A percentile compares a stretch with the other conserved stretches of the same genome.
Evolutionary conservation across 2,888 invertebrate genomes (phyloP).

Genomic region (Automeris io): DNA sequence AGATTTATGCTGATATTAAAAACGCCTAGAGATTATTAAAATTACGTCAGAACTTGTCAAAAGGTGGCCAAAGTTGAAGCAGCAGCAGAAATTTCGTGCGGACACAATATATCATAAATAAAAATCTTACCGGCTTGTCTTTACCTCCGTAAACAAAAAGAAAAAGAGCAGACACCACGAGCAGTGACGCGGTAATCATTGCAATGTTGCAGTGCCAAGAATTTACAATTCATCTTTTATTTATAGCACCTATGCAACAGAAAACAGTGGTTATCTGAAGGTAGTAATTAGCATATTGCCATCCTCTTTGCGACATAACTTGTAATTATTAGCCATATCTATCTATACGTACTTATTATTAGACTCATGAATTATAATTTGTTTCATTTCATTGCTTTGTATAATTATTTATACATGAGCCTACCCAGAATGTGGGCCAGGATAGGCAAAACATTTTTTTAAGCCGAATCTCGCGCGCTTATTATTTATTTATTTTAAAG

Average conservation of each 20-base stretch:
- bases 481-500: no score
- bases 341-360: conserved; percentile 43
- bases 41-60: no score
- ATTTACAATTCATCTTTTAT: conserved; percentile 3
- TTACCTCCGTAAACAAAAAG: conserved; percentile 38
- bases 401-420: no score
- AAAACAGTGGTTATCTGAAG: conserved; percentile 32
- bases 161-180: conserved; percentile 36
- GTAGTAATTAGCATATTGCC: conserved; percentile 47
- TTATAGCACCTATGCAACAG: conserved; percentile 16
- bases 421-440: no score
- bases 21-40: no score
- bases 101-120: neutral
- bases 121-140: conserved; percentile 48
- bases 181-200: conserved; percentile 49
- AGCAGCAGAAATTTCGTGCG: no score
- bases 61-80: no score
- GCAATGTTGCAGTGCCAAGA: conserved; percentile 30
- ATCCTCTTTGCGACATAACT: conserved; percentile 38
- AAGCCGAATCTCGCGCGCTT: no score
- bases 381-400: no score
- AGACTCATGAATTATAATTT: no score
- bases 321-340: conserved; percentile 52
- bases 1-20: no score
- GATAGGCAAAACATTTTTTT: no score